Evolutionary conservation across 2,113 vertebrate genomes (phyloP), one percentile per base, ranked within the genome.

Genomic region (Pelusios castaneus): DNA sequence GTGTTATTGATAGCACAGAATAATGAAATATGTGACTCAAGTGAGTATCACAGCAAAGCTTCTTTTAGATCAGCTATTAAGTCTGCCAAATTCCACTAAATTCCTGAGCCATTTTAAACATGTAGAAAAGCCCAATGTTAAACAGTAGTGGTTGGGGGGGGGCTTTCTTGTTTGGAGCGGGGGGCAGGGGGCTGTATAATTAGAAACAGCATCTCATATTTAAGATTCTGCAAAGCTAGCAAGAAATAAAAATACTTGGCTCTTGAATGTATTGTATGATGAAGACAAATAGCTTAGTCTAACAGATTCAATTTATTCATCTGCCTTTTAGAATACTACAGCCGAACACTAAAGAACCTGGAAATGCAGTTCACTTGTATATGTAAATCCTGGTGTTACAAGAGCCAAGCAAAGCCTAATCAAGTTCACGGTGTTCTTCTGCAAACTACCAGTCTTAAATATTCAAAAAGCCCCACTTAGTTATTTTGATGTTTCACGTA

Each of bases 1-100:
- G 75, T 60, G 77, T 93, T 86, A 51, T 60, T 19, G 25, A 63
- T 63, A 91, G 91, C 84, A 51, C 67, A 78, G 89, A 94, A 84
- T 82, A 95, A 95, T 84, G 92, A 95, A 87, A 87, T 47, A 87
- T 34, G 89, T 95, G 80, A 83, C 80, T 75, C 47, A 94, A 97
- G 80, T 92, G 86, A 96, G 86, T 92, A 96, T 95, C 95, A 97
- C 94, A 90, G 96, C 85, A 89, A 85, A 91, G 95, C 47, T 95
- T 97, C 56, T 96, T 95, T 97, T 90, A 87, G 49, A 98, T 97
- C 94, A 97, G 88, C 86, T 51, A 97, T 51, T 94, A 95, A 95
- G 87, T 97, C 91, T 96, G 96, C 95, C 91, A 95, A 97, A 97
- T 85, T 97, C 95, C 97, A 97, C 96, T 82, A 96, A 95, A 97